Conservation (phyloP, 2,797 vertebrate genomes). For the Hafferia zeledoni region DNA sequence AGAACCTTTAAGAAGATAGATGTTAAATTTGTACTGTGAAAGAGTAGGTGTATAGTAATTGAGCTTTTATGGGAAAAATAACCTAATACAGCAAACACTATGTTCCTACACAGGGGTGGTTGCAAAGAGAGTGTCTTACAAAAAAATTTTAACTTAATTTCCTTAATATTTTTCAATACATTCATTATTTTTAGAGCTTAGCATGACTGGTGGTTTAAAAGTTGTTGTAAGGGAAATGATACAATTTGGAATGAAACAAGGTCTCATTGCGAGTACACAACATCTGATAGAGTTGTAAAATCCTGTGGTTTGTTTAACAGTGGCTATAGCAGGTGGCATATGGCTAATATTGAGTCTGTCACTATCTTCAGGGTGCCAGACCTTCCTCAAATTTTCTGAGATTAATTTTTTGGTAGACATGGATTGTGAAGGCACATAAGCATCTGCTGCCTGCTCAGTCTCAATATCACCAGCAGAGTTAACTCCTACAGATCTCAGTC, state of each 20-base stretch:
- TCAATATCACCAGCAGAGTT: conserved; percentile 87
- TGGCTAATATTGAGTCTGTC: conserved; percentile 67
- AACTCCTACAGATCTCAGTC: conserved; percentile 74
- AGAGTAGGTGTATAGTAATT: background rate
- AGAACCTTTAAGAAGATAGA: conserved; percentile 40
- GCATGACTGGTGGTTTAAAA: conserved; percentile 65
- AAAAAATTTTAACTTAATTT: conserved; percentile 57
- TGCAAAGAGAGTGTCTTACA: background rate
- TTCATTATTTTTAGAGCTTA: background rate
- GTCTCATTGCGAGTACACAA: conserved; percentile 73
- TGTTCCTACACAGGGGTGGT: background rate
- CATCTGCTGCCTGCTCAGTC: conserved; percentile 89
- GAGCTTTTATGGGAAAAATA: background rate
- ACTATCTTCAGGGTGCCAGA: conserved; percentile 72
- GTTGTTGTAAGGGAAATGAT: background rate
- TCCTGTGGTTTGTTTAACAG: conserved; percentile 78
- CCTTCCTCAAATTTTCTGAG: conserved; percentile 76
- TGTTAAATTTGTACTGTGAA: background rate
- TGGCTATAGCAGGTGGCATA: conserved; percentile 89
- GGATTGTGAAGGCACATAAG: conserved; percentile 91
- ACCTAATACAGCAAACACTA: background rate
- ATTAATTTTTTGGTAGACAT: conserved; percentile 79
- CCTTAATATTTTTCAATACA: conserved; percentile 27
- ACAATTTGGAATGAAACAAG: background rate
- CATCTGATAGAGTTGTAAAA: conserved; percentile 80